Evolutionary conservation across 2,113 vertebrate genomes (phyloP), one percentile per base, ranked within the genome.

Genomic region (Poecilia latipinna): DNA sequence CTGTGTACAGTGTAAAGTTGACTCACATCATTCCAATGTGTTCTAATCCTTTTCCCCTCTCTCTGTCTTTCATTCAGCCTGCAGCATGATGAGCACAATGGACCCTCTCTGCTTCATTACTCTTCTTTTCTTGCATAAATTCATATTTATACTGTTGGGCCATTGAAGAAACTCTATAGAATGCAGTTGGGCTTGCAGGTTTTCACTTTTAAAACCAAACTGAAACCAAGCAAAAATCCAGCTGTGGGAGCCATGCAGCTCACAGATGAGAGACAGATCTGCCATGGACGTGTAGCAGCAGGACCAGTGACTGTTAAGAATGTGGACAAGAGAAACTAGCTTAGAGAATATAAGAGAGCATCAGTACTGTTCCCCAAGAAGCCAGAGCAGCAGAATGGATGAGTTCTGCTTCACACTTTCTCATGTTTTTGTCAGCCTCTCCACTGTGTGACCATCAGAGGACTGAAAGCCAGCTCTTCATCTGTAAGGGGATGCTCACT

Each of bases 51-150:
- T 80, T 48, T 74, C 31, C 13, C n/a, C 11, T 19, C 11, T 71
- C 12, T 70, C 10, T 83, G 4, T 26, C 11, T 78, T 42, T 54
- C 22, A 10, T 15, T 1, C 90, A 98, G 97, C 96, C 91, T 95
- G 94, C 10, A 89, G 93, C 82, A 86, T 93, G 75, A 91, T 94
- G 91, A 93, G 91, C 48, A 89, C 93, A 78, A 89, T 94, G 69
- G 94, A 96, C 72, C 94, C 95, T 0, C 78, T 96, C 68, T 91
- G 97, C 82, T 95, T 90, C 82, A 81, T 96, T 88, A 88, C 93
- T 65, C 92, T 97, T 85, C 83, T 97, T 82, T 89, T 95, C 76
- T 91, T 97, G 85, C 95, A 97, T 93, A 94, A 93, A 94, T 82
- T 97, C 83, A 93, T 97, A 75, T 92, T 89, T 90, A 89, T 95